Evolutionary conservation across 2,113 vertebrate species (phyloP).

Genomic region (Hymenochirus boettgeri): DNA sequence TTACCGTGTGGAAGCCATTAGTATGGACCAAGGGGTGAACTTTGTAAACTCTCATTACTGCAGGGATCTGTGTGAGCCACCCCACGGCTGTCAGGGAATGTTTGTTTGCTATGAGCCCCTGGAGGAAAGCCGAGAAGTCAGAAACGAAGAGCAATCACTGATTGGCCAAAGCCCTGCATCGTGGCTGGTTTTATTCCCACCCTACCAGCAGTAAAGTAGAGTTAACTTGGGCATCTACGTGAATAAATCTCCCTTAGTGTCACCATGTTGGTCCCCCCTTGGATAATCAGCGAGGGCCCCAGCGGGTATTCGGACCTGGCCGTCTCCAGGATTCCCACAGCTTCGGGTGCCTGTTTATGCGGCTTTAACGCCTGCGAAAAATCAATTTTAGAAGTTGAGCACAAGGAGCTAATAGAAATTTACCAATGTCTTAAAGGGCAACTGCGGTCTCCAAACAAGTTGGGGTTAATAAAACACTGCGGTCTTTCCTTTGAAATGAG

Average conservation of each 20-base stretch:
- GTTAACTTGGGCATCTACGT: slow-evolving; percentile 78
- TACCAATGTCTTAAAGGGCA: not conserved
- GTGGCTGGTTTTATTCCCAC: slow-evolving; percentile 86
- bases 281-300: slow-evolving; percentile 73
- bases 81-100: slow-evolving; percentile 81
- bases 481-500: no score
- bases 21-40: slow-evolving; percentile 56
- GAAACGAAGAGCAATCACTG: not conserved
- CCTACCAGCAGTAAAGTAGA: slow-evolving; percentile 65
- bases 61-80: slow-evolving; percentile 61
- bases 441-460: no score
- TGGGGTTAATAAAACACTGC: no score
- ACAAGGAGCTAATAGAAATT: slow-evolving; percentile 40
- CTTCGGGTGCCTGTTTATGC: slow-evolving; percentile 79
- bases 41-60: slow-evolving; percentile 60
- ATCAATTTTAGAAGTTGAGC: slow-evolving; percentile 57
- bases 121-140: not conserved
- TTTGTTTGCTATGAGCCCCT: slow-evolving; percentile 71
- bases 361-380: slow-evolving; percentile 57
- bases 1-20: slow-evolving; percentile 71
- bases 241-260: slow-evolving; percentile 65
- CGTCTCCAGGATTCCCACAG: slow-evolving; percentile 55
- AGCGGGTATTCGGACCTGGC: slow-evolving; percentile 86
- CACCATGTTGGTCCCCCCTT: slow-evolving; percentile 64
- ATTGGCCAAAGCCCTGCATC: slow-evolving; percentile 23